A percentile compares a stretch with the other conserved stretches of the same genome.
Conservation (phyloP, 2,113 vertebrate species). For the Silurus asotus region DNA sequence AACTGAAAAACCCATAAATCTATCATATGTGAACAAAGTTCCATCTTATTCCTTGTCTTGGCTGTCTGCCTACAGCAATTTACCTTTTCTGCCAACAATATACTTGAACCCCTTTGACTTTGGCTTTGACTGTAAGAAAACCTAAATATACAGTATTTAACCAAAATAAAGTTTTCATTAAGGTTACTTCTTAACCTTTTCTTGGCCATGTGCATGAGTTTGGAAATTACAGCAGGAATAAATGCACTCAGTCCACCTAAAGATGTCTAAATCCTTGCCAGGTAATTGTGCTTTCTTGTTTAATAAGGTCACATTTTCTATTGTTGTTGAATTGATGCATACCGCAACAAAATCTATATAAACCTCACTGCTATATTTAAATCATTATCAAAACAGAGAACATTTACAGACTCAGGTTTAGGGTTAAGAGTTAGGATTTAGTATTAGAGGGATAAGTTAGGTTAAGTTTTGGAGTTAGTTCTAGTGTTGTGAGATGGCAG, state of each 20-base stretch:
- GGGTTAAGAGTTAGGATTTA: too few relatives aligned
- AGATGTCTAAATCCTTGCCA: neutral
- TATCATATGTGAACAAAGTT: neutral
- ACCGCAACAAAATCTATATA: neutral
- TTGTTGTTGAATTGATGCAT: neutral
- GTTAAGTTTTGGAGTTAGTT: too few relatives aligned
- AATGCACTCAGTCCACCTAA: neutral
- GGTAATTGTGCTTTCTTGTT: neutral
- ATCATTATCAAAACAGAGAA: neutral
- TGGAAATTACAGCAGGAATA: neutral
- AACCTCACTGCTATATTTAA: neutral
- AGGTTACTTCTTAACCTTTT: neutral
- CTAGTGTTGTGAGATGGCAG: neutral
- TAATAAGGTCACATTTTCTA: neutral
- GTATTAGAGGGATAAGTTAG: too few relatives aligned
- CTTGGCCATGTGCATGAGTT: neutral
- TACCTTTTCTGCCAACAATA: neutral
- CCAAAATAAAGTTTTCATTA: neutral
- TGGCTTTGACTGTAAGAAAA: neutral
- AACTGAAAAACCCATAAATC: neutral
- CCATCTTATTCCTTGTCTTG: neutral
- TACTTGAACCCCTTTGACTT: neutral
- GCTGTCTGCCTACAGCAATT: constrained; percentile 1
- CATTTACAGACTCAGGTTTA: neutral
- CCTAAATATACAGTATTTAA: neutral